Conservation (phyloP, 2,888 invertebrate genomes). For the Sicus ferrugineus region DNA sequence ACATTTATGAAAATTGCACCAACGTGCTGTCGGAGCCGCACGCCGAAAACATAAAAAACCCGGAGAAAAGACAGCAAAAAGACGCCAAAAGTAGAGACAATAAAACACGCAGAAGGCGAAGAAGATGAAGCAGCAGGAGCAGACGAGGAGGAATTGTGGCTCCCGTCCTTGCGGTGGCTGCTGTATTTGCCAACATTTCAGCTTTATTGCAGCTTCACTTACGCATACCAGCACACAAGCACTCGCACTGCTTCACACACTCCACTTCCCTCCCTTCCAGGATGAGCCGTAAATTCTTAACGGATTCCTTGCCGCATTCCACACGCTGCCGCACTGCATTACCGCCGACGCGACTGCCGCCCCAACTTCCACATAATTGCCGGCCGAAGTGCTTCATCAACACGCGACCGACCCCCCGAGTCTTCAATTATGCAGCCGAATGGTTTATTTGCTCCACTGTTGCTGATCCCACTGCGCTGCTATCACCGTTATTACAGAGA, state of each 20-base stretch:
- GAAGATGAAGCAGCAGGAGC: no score
- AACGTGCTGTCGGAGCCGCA: slow-evolving; percentile 9
- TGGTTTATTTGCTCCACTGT: slow-evolving; percentile 52
- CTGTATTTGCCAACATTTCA: slow-evolving; percentile 29
- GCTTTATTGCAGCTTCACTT: slow-evolving; percentile 15
- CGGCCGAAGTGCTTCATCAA: slow-evolving; percentile 47
- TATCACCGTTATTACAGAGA: no score
- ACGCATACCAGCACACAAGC: background rate
- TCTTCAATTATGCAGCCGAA: slow-evolving; percentile 60
- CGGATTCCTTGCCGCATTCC: slow-evolving; percentile 17
- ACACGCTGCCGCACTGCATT: no score
- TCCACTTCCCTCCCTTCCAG: slow-evolving; percentile 40
- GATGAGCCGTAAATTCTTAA: slow-evolving; percentile 53
- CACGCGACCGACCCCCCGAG: slow-evolving; percentile 44
- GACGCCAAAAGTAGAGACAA: background rate
- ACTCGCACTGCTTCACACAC: background rate
- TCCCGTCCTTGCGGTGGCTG: slow-evolving; percentile 15
- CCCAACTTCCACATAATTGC: slow-evolving; percentile 41
- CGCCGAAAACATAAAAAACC: slow-evolving; percentile 54
- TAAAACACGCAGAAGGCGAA: slow-evolving; percentile 5
- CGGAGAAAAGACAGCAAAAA: background rate
- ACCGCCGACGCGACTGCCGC: background rate
- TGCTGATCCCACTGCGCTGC: no score
- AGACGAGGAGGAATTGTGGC: slow-evolving; percentile 30
- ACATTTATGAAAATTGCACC: slow-evolving; percentile 30